Percentiles rank a stretch among this genome's conserved stretches.
These are phyloP conservation scores for Apomyelois bistriatella DNA, from an alignment of 2,888 invertebrate genomes.

Conservation along the genomic window DNA sequence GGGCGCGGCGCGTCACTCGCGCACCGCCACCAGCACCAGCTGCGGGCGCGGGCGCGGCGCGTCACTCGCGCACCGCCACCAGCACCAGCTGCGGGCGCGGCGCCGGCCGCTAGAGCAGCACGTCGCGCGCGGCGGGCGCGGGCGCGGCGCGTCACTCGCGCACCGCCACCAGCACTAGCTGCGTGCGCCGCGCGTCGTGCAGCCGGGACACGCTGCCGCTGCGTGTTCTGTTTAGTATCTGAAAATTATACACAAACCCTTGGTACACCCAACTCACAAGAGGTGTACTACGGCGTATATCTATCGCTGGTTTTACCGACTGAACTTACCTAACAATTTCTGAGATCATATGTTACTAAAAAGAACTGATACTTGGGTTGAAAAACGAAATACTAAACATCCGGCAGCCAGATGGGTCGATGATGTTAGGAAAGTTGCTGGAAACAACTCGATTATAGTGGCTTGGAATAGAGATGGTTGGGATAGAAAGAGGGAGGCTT, in stretches of 20 bases:
- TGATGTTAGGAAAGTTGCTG: no score
- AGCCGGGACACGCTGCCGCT: slow-evolving; percentile 53
- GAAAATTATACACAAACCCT: slow-evolving; percentile 16
- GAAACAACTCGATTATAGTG: no score
- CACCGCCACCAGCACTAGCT: slow-evolving; percentile 54
- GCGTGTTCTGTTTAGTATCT: slow-evolving; percentile 64
- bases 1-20: slow-evolving; percentile 66
- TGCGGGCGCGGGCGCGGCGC: slow-evolving; percentile 57
- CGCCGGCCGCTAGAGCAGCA: slow-evolving; percentile 60
- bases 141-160: slow-evolving; percentile 61
- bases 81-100: slow-evolving; percentile 40
- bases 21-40: slow-evolving; percentile 52
- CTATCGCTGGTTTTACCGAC: no score
- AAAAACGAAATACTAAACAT: no score
- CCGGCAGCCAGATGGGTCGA: no score
- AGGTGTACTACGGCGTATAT: no score
- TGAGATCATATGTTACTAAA: no score
- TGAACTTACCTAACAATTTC: no score
- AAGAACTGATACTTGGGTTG: no score
- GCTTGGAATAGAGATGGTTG: no score
- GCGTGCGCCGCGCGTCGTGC: slow-evolving; percentile 54
- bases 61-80: slow-evolving; percentile 45
- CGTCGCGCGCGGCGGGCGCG: slow-evolving; percentile 52
- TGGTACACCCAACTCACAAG: no score
- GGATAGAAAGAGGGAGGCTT: no score